Evolutionary conservation across 1,140 invertebrate genomes (phyloP), one percentile per base, ranked within the genome.

Genomic region (Pomacea maculata): DNA sequence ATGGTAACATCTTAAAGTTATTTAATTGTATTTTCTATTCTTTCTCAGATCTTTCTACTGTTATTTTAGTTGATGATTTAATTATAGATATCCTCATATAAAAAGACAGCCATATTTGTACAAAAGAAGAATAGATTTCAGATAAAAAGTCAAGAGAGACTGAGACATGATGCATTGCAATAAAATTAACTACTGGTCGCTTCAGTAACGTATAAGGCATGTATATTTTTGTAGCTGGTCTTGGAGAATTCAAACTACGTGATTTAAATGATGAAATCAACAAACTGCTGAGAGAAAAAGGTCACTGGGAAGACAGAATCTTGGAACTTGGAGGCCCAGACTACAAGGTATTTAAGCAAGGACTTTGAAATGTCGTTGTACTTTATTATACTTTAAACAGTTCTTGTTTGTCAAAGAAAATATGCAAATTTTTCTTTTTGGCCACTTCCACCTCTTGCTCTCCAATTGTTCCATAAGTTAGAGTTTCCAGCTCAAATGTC

Each of bases 221-320:
- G 76, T 72, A 78, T 68, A 78, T 82, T 34, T 84, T 83, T 92
- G 64, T 84, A 95, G 98, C 99, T 87, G 98, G 98, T 85, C 93
- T 99, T 1, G 98, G 98, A 1, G 99, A 99, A 93, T 99, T 99
- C 90, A 94, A 98, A 64, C 97, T 99, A 84, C 93, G 99, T 61
- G 99, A 99, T 92, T 92, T 99, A 3, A 99, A 99, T 91, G 99
- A 99, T 93, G 98, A 99, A 92, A 99, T 99, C 79, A 99, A 99
- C 90, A 99, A 99, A 92, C 90, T 99, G 63, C 92, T 99, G 52
- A 92, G 98, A 82, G 97, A 99, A 90, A 95, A 95, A 90, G 93
- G 97, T 1, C 98, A 99, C 88, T 99, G 99, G 99, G 98, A 99
- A 90, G 95, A 95, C 61, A 95, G 98, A 89, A 99, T 99, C 79